Conservation (phyloP, 1,140 invertebrate species). For the Drosophila pectinifera region DNA sequence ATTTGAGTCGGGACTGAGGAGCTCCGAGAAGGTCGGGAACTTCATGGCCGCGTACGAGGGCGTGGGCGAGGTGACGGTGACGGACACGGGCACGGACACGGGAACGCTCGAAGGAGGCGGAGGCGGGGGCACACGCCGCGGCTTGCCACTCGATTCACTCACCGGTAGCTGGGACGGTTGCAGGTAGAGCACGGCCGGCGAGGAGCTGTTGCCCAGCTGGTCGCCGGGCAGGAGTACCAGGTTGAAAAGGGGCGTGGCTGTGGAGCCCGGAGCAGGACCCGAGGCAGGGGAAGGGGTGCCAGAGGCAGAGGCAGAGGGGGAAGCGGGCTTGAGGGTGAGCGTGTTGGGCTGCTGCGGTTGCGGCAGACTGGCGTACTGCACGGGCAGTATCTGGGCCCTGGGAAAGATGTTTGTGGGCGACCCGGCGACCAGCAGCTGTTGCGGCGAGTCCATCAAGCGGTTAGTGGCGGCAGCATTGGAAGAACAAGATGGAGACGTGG, state of each 20-base stretch:
- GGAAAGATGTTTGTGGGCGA: slow-evolving; percentile 82
- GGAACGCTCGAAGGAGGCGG: slow-evolving; percentile 22
- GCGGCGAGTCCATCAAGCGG: slow-evolving; percentile 69
- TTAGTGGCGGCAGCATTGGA: slow-evolving; percentile 53
- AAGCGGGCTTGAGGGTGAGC: slow-evolving; percentile 50
- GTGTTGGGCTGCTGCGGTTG: slow-evolving; percentile 83
- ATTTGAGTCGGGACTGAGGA: slow-evolving; percentile 65
- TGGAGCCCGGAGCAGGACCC: neutral
- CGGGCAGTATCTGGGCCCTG: slow-evolving; percentile 82
- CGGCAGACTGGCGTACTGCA: slow-evolving; percentile 81
- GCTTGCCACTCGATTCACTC: slow-evolving; percentile 73
- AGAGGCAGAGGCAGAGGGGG: slow-evolving; percentile 1
- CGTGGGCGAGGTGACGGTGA: slow-evolving; percentile 34
- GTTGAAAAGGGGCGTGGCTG: slow-evolving; percentile 54
- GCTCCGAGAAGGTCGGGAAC: slow-evolving; percentile 80
- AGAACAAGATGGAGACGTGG: slow-evolving; percentile 69
- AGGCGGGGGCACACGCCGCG: slow-evolving; percentile 32
- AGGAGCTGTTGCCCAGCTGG: slow-evolving; percentile 39
- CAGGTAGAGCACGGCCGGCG: slow-evolving; percentile 52
- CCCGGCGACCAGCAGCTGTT: slow-evolving; percentile 63
- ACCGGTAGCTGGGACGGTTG: slow-evolving; percentile 67
- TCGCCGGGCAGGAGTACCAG: slow-evolving; percentile 74
- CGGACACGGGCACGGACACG: slow-evolving; percentile 8
- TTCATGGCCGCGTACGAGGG: slow-evolving; percentile 77
- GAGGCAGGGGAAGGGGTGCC: slow-evolving; percentile 6